These are phyloP conservation scores for Caretta caretta DNA, from an alignment of 2,113 vertebrate genomes.

Conservation along the genomic window DNA sequence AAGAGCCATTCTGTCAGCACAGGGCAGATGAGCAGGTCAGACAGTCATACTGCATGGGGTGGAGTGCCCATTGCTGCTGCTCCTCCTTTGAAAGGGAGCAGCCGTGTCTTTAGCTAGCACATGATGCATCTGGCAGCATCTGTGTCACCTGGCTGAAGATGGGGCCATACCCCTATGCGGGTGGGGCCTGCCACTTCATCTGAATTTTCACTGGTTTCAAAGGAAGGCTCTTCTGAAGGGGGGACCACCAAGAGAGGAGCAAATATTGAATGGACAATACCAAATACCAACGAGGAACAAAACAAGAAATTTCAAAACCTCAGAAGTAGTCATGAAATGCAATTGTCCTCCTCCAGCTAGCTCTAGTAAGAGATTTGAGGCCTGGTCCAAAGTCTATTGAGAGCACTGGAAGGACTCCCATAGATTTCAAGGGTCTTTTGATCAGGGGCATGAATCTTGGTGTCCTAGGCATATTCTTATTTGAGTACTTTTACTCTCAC, in stretches of 20 bases:
- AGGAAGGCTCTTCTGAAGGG: background rate
- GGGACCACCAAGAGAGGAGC: background rate
- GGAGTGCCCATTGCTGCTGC: background rate
- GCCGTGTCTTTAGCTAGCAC: background rate
- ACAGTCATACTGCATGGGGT: background rate
- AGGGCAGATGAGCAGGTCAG: background rate
- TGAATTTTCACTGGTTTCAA: background rate
- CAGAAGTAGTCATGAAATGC: background rate
- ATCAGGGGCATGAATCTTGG: background rate
- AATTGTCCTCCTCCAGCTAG: background rate
- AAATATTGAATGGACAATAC: background rate
- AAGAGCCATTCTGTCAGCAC: background rate
- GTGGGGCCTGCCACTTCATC: background rate
- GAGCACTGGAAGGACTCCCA: background rate
- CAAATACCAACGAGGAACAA: background rate
- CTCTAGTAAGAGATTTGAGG: background rate
- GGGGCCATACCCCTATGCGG: background rate
- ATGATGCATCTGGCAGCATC: background rate
- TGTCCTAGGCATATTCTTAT: background rate
- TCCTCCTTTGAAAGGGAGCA: background rate
- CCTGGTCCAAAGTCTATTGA: background rate
- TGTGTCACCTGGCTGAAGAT: background rate
- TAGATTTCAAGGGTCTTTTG: background rate
- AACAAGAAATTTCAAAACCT: background rate
- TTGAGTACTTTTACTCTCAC: background rate